phyloP scores from a whole-genome alignment of 1,140 invertebrate genomes.

The Heliconius hermathena region DNA sequence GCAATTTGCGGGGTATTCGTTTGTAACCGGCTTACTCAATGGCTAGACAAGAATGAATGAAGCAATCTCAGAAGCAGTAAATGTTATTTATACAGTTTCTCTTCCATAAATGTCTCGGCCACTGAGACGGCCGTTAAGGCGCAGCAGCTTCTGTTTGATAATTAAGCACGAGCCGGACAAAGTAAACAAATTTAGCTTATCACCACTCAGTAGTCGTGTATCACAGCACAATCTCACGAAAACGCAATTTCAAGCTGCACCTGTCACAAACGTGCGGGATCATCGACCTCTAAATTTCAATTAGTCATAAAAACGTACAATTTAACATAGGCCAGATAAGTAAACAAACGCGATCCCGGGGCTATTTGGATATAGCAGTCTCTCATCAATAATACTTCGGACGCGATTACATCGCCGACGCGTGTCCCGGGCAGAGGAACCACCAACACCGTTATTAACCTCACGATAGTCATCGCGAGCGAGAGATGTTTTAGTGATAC shows the following conservation, averaged over 20 bases:
- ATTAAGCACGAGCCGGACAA: slow-evolving; percentile 37
- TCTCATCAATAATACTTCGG: slow-evolving; percentile 77
- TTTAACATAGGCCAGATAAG: slow-evolving; percentile 70
- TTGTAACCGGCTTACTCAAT: slow-evolving; percentile 67
- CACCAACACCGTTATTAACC: slow-evolving; percentile 78
- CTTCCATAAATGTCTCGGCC: slow-evolving; percentile 67
- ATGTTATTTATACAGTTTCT: slow-evolving; percentile 72
- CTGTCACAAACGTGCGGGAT: slow-evolving; percentile 69
- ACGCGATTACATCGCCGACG: slow-evolving; percentile 73
- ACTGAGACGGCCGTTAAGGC: slow-evolving; percentile 60
- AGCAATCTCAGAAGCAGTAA: slow-evolving; percentile 69
- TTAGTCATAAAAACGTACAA: slow-evolving; percentile 62
- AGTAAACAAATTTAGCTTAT: slow-evolving; percentile 52
- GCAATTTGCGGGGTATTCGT: slow-evolving; percentile 58
- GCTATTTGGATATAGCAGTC: slow-evolving; percentile 73
- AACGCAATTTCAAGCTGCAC: slow-evolving; percentile 71
- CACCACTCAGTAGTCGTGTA: slow-evolving; percentile 64
- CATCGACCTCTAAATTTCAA: slow-evolving; percentile 63
- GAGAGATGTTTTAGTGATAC: slow-evolving; percentile 80
- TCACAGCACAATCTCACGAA: slow-evolving; percentile 76
- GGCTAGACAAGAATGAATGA: slow-evolving; percentile 75
- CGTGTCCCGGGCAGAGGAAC: slow-evolving; percentile 71
- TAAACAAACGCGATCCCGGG: slow-evolving; percentile 73
- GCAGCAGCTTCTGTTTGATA: slow-evolving; percentile 68
- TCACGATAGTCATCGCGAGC: slow-evolving; percentile 71